Evolutionary conservation across 2,888 invertebrate genomes (phyloP).

Genomic region (Drosophila melanocephala): DNA sequence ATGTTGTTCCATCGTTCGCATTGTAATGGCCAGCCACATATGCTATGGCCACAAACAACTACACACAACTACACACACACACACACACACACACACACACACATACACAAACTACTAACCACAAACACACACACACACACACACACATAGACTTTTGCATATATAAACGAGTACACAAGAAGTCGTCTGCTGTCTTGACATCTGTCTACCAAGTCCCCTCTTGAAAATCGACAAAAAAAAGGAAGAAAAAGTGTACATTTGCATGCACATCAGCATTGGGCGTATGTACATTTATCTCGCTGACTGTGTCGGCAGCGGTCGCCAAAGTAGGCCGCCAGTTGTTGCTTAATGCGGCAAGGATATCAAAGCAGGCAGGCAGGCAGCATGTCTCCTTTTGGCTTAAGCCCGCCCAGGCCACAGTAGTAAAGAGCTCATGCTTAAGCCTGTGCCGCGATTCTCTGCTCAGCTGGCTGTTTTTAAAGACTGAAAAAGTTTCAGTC

Average conservation of each 20-base stretch:
- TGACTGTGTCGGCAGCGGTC: conserved; percentile 51
- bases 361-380: conserved; percentile 22
- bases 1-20: conserved; percentile 52
- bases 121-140: background rate
- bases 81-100: conserved; percentile 14
- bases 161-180: conserved; percentile 37
- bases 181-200: conserved; percentile 75
- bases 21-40: conserved; percentile 58
- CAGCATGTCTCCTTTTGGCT: conserved; percentile 1
- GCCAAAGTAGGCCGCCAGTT: conserved; percentile 58
- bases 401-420: conserved; percentile 2
- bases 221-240: conserved; percentile 56
- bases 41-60: conserved; percentile 50
- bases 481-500: background rate
- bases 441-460: background rate
- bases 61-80: conserved; percentile 11
- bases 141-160: background rate
- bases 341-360: conserved; percentile 58
- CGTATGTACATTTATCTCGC: conserved; percentile 73
- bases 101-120: conserved; percentile 16
- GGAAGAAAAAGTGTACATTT: conserved; percentile 63
- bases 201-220: conserved; percentile 61
- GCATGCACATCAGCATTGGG: conserved; percentile 79
- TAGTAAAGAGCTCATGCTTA: background rate
- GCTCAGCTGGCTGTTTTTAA: conserved; percentile 5